Percentiles rank a stretch among this genome's conserved stretches.
These are phyloP conservation scores for Trachelus iudaicus DNA, from an alignment of 2,888 invertebrate species.

Conservation along the genomic window DNA sequence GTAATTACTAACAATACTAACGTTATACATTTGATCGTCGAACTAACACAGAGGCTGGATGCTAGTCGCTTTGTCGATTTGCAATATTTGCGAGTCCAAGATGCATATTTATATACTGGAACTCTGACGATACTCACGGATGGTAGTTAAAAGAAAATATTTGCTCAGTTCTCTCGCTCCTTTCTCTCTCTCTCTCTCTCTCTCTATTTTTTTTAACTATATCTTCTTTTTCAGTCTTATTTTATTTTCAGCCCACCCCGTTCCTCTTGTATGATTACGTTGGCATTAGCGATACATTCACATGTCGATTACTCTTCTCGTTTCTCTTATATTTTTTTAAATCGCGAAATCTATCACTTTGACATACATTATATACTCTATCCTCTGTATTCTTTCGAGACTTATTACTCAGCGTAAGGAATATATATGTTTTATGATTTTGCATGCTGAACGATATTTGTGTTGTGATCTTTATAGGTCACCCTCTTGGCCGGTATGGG, in stretches of 20 bases:
- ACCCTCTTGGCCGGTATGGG: slow-evolving; percentile 72
- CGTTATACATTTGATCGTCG: background rate
- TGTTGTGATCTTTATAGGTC: slow-evolving; percentile 69
- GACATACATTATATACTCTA: background rate
- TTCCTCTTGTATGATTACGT: background rate
- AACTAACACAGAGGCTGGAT: background rate
- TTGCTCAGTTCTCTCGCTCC: background rate
- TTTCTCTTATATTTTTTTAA: slow-evolving; percentile 7
- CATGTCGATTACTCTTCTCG: background rate
- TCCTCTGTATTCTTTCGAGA: background rate
- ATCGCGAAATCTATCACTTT: background rate
- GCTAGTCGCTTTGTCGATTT: background rate
- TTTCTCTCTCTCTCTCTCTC: slow-evolving; percentile 12
- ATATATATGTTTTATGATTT: slow-evolving; percentile 43
- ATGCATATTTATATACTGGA: background rate
- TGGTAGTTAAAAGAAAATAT: background rate
- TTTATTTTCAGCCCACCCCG: background rate
- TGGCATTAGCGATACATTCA: background rate
- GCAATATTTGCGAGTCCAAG: background rate
- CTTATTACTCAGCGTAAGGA: background rate
- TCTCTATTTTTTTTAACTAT: slow-evolving; percentile 8
- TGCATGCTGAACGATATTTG: slow-evolving; percentile 66
- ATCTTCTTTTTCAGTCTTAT: slow-evolving; percentile 4
- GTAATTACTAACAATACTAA: background rate
- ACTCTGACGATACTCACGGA: background rate